Evolutionary conservation across 2,888 invertebrate genomes (phyloP).

Genomic region (Sipunculus nudus): DNA sequence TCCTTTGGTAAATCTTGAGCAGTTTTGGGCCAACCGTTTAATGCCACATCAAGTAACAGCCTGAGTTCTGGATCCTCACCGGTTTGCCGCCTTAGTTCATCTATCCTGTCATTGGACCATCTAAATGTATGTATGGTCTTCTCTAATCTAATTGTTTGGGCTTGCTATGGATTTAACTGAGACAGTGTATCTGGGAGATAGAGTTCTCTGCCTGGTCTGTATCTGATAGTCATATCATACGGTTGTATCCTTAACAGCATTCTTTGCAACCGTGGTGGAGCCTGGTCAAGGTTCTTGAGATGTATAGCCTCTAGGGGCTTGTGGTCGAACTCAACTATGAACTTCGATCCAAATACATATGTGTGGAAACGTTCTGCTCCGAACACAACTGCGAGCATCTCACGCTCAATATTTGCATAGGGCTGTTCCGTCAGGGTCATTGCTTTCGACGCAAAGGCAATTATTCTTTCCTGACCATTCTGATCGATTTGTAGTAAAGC

Average conservation of each 20-base stretch:
- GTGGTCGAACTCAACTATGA: constrained; percentile 24
- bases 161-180: constrained; percentile 21
- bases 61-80: constrained; percentile 12
- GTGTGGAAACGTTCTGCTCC: constrained; percentile 27
- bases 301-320: constrained; percentile 29
- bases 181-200: constrained; percentile 32
- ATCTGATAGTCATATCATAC: constrained; percentile 25
- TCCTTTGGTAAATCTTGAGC: constrained; percentile 11
- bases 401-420: constrained; percentile 32
- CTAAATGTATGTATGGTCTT: constrained; percentile 14
- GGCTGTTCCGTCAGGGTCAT: constrained; percentile 16
- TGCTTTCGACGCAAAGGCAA: constrained; percentile 25
- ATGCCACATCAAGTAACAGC: constrained; percentile 13
- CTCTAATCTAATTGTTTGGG: constrained; percentile 16
- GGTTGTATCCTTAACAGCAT: constrained; percentile 29
- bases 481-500: constrained; percentile 20
- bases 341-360: constrained; percentile 20
- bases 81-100: constrained; percentile 6
- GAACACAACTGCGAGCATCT: constrained; percentile 33
- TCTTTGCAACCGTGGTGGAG: constrained; percentile 27
- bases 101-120: constrained; percentile 1
- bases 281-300: constrained; percentile 22
- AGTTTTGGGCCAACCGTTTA: too few species aligned
- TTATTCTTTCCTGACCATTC: constrained; percentile 8
- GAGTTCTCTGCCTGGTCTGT: constrained; percentile 27